Conservation (phyloP, 2,888 invertebrate species). For the Acrobasis consociella region DNA sequence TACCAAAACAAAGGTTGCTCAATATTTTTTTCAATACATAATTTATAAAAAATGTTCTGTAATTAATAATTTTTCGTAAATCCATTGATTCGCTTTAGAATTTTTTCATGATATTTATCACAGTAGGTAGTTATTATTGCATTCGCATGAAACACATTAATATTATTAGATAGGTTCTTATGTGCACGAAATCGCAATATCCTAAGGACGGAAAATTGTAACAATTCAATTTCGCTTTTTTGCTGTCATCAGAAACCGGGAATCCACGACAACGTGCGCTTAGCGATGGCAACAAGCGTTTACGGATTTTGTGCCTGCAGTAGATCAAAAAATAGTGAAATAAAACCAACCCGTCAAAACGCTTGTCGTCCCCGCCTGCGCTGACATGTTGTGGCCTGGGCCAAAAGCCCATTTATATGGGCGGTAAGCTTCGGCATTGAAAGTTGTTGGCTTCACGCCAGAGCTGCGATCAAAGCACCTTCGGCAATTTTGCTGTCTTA, state of each 20-base stretch:
- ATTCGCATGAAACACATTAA: constrained; percentile 67
- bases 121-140: constrained; percentile 74
- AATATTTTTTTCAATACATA: constrained; percentile 24
- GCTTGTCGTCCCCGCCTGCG: too few relatives aligned
- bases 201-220: constrained; percentile 74
- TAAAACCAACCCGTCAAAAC: too few relatives aligned
- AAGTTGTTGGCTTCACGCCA: constrained; percentile 71
- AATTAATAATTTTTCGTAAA: constrained; percentile 32
- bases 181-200: constrained; percentile 71
- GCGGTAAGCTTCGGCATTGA: constrained; percentile 68
- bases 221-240: constrained; percentile 83
- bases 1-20: background rate
- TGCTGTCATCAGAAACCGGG: constrained; percentile 60
- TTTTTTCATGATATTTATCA: constrained; percentile 56
- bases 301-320: too few relatives aligned
- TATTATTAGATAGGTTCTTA: constrained; percentile 40
- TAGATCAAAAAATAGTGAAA: too few relatives aligned
- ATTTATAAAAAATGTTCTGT: constrained; percentile 26
- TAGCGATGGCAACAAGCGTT: too few relatives aligned
- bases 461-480: constrained; percentile 62
- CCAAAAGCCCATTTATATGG: constrained; percentile 59
- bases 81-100: constrained; percentile 55
- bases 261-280: too few relatives aligned
- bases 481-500: constrained; percentile 65
- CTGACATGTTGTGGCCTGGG: too few relatives aligned